Conservation (phyloP, 2,113 vertebrate genomes). For the Pseudorhombus dupliciocellatus region DNA sequence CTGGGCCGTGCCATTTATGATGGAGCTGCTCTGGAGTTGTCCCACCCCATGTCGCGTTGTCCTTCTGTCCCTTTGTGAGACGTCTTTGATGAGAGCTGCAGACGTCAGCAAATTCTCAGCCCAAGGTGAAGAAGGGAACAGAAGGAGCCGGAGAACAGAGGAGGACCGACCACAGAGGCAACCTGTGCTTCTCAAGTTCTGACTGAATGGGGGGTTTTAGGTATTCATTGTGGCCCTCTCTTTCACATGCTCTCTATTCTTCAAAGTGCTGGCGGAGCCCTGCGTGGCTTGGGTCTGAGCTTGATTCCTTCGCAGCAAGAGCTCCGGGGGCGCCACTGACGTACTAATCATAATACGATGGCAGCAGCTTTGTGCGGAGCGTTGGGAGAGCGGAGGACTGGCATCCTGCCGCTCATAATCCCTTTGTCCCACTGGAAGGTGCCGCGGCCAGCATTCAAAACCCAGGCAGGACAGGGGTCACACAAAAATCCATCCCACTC, state of each 20-base stretch:
- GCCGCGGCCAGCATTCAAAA: slow-evolving; percentile 72
- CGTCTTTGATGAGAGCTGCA: slow-evolving; percentile 65
- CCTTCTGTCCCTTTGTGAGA: slow-evolving; percentile 43
- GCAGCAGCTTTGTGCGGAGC: slow-evolving; percentile 70
- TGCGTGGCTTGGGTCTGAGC: slow-evolving; percentile 65
- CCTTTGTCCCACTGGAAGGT: slow-evolving; percentile 71
- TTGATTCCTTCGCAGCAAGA: slow-evolving; percentile 67
- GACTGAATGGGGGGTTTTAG: slow-evolving; percentile 71
- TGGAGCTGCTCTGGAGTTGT: slow-evolving; percentile 64
- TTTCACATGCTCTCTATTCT: slow-evolving; percentile 64
- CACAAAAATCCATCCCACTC: slow-evolving; percentile 58
- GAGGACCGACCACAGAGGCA: slow-evolving; percentile 63
- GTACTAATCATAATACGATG: slow-evolving; percentile 77
- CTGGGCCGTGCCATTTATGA: slow-evolving; percentile 76
- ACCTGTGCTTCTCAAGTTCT: slow-evolving; percentile 72
- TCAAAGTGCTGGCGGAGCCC: slow-evolving; percentile 58
- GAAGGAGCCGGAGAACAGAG: slow-evolving; percentile 58
- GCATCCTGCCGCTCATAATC: slow-evolving; percentile 70
- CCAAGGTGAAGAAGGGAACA: slow-evolving; percentile 63
- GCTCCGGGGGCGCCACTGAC: slow-evolving; percentile 66
- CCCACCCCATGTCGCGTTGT: slow-evolving; percentile 38
- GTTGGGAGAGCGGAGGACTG: slow-evolving; percentile 66
- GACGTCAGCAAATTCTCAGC: slow-evolving; percentile 78
- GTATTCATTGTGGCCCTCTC: slow-evolving; percentile 79
- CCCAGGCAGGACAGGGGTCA: slow-evolving; percentile 59